A percentile compares a stretch with the other conserved stretches of the same genome.
phyloP scores from a whole-genome alignment of 2,888 invertebrate species.

The Harmothoe impar region DNA sequence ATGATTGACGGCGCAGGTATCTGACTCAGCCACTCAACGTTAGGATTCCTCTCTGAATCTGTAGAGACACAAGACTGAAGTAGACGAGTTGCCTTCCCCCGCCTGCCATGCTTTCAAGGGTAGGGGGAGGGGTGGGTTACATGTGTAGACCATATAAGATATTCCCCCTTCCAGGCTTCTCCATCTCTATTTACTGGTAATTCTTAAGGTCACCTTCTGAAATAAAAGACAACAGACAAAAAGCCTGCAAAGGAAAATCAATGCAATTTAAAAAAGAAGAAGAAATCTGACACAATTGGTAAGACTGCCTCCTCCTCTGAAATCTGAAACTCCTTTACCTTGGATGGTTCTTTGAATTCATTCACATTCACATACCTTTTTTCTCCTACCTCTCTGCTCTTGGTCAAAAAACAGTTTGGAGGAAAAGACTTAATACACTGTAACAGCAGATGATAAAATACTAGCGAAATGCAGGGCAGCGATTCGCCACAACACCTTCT shows the following conservation, averaged over 20 bases:
- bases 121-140: background rate
- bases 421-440: background rate
- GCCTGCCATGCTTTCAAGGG: background rate
- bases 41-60: background rate
- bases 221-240: background rate
- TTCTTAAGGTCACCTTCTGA: background rate
- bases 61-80: background rate
- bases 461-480: no score
- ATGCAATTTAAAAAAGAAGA: background rate
- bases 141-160: background rate
- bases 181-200: slow-evolving; percentile 17
- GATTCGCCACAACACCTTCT: no score
- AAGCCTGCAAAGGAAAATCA: background rate
- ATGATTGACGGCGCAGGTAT: slow-evolving; percentile 13
- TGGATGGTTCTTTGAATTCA: background rate
- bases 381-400: background rate
- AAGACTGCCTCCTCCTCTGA: background rate
- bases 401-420: background rate
- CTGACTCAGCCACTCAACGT: background rate
- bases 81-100: background rate
- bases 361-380: background rate
- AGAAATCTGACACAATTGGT: background rate
- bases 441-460: background rate
- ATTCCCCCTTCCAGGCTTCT: background rate
- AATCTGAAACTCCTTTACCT: background rate